Percentiles rank a stretch among this genome's conserved stretches.
Conservation (phyloP, 2,113 vertebrate species). For the Camelus dromedarius region DNA sequence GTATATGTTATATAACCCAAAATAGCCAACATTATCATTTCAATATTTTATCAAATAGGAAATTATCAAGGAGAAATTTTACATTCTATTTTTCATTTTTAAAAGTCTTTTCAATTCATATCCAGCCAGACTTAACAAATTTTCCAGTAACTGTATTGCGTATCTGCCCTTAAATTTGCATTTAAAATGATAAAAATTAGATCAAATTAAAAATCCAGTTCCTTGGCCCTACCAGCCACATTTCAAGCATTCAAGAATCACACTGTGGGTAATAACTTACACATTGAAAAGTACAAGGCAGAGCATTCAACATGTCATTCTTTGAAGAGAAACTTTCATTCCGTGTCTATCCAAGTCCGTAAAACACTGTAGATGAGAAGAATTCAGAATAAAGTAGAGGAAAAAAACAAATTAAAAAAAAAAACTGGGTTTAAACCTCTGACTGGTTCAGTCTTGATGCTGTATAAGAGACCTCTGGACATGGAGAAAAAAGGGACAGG, state of each 20-base stretch:
- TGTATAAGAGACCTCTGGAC: neutral
- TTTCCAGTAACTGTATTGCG: neutral
- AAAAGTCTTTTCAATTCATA: neutral
- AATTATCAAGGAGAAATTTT: neutral
- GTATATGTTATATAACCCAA: neutral
- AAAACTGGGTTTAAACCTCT: neutral
- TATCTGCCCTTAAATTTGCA: neutral
- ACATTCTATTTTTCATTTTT: neutral
- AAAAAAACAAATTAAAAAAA: neutral
- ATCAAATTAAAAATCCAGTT: neutral
- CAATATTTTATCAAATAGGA: neutral
- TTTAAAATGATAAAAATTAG: neutral
- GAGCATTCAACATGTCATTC: neutral
- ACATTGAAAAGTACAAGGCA: rapidly evolving
- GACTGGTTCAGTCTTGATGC: neutral
- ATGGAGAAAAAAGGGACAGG: neutral
- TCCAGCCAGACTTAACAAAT: neutral
- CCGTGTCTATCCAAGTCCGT: neutral
- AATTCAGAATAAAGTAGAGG: neutral
- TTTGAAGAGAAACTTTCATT: neutral
- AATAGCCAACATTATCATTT: neutral
- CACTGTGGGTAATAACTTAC: neutral
- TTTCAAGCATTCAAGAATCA: neutral
- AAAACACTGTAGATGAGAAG: neutral
- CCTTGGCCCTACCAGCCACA: neutral